These are phyloP conservation scores for Urocyon cinereoargenteus DNA, from an alignment of 2,797 vertebrate species.

Conservation along the genomic window DNA sequence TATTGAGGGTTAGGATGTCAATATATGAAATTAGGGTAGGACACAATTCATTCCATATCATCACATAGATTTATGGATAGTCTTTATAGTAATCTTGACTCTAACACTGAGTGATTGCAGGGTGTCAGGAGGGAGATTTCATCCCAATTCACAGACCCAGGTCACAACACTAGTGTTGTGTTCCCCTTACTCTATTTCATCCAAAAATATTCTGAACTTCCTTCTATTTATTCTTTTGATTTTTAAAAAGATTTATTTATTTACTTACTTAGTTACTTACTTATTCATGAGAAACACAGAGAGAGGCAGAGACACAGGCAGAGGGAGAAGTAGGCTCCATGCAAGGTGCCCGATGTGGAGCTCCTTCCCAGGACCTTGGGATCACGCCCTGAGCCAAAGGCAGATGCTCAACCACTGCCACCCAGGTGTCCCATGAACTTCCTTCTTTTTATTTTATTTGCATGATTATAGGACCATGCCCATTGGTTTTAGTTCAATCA, in stretches of 20 bases:
- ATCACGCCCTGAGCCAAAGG: too few relatives aligned
- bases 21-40: too few relatives aligned
- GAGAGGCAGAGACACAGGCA: too few relatives aligned
- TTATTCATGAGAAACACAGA: too few relatives aligned
- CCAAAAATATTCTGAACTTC: neutral
- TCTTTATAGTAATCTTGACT: neutral
- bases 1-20: neutral
- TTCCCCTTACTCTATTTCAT: neutral
- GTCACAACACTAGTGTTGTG: neutral
- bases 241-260: too few relatives aligned
- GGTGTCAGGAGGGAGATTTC: neutral
- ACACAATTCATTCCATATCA: neutral
- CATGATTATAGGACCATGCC: neutral
- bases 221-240: neutral
- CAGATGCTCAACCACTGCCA: too few relatives aligned
- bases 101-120: rapidly evolving
- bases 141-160: neutral
- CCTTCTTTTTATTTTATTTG: neutral
- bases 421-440: neutral
- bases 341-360: too few relatives aligned
- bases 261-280: too few relatives aligned
- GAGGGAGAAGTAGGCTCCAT: too few relatives aligned
- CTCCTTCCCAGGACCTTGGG: too few relatives aligned
- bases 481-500: neutral
- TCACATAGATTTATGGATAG: neutral